Evolutionary conservation across 2,888 invertebrate species (phyloP).

Genomic region (Conistra vaccinii): DNA sequence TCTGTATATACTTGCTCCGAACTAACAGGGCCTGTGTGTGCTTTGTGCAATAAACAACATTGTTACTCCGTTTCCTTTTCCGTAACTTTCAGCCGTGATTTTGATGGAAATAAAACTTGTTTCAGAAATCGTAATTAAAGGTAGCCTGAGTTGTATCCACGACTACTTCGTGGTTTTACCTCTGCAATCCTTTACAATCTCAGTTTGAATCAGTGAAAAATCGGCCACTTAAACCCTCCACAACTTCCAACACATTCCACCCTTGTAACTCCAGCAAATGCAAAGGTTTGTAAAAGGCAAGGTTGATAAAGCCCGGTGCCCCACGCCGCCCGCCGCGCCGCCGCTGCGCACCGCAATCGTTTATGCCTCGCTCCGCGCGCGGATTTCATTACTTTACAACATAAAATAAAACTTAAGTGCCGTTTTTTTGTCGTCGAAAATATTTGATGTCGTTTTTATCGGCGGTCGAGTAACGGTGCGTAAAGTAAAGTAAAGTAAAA

Average conservation of each 20-base stretch:
- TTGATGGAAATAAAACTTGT: background rate
- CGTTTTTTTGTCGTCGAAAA: constrained; percentile 57
- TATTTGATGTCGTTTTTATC: constrained; percentile 68
- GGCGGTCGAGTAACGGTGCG: constrained; percentile 33
- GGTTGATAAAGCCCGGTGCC: background rate
- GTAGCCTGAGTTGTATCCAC: background rate
- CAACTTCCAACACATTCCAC: background rate
- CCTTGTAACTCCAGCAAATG: background rate
- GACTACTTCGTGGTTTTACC: background rate
- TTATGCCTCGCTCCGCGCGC: constrained; percentile 24
- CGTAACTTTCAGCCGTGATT: too few relatives aligned
- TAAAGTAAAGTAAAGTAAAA: constrained; percentile 28
- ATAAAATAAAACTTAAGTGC: constrained; percentile 64
- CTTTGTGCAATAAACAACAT: background rate
- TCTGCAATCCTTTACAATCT: background rate
- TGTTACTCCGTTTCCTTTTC: too few relatives aligned
- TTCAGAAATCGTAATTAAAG: background rate
- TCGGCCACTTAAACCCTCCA: background rate
- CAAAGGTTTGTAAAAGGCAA: background rate
- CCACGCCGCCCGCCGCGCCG: background rate
- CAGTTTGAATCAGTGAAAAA: constrained; percentile 11
- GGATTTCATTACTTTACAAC: constrained; percentile 61
- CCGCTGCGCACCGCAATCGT: constrained; percentile 13
- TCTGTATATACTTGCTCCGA: background rate
- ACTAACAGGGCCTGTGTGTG: background rate